phyloP scores from a whole-genome alignment of 1,140 invertebrate species.

The fruit fly (Drosophila melanogaster) region Release_6_plus_ISO1_MT NT_033779.5:3002501-3003000 shows the following conservation, averaged over 20 bases:
- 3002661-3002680: conserved; percentile 37
- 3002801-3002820: neutral
- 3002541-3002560: conserved; percentile 39
- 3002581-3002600: conserved; percentile 14
- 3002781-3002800: neutral
- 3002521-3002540: conserved; percentile 49
- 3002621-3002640: conserved; percentile 33
- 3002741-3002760: neutral
- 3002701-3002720: conserved; percentile 22
- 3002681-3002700: conserved; percentile 17
- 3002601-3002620: conserved; percentile 6
- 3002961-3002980: conserved; percentile 31
- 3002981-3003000: conserved; percentile 15
- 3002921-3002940: conserved; percentile 29
- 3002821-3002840: neutral
- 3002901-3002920: conserved; percentile 28
- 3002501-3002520: conserved; percentile 43
- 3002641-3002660: conserved; percentile 30
- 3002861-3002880: neutral
- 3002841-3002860: neutral
- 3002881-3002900: conserved; percentile 10
- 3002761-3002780: neutral
- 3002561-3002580: conserved; percentile 47
- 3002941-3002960: conserved; percentile 31
- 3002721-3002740: neutral